phyloP scores from a whole-genome alignment of 2,113 vertebrate species.

The Galeopterus variegatus region DNA sequence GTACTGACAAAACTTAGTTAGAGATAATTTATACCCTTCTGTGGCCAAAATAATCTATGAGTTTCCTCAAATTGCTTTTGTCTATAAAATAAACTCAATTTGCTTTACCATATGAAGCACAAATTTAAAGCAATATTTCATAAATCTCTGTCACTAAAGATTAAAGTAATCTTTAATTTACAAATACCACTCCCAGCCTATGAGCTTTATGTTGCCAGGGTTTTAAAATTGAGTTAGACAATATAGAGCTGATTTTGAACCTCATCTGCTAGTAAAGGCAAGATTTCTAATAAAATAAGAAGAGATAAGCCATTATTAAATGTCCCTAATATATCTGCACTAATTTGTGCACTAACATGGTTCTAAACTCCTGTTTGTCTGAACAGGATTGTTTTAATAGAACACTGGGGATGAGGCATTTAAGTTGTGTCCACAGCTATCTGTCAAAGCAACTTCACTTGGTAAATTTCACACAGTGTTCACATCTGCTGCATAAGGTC shows the following conservation, averaged over 20 bases:
- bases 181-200: slow-evolving; percentile 82
- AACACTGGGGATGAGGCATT: background rate
- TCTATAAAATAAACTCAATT: slow-evolving; percentile 89
- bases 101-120: slow-evolving; percentile 85
- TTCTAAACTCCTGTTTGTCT: slow-evolving; percentile 55
- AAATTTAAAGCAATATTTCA: slow-evolving; percentile 88
- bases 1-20: slow-evolving; percentile 86
- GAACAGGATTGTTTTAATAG: slow-evolving; percentile 38
- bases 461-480: slow-evolving; percentile 50
- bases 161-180: slow-evolving; percentile 89
- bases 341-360: slow-evolving; percentile 10
- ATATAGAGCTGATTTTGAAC: slow-evolving; percentile 73
- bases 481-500: slow-evolving; percentile 11
- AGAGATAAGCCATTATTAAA: slow-evolving; percentile 66
- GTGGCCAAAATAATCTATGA: slow-evolving; percentile 86
- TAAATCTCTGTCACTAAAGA: slow-evolving; percentile 88
- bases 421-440: slow-evolving; percentile 18
- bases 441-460: background rate
- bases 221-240: slow-evolving; percentile 82
- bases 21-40: slow-evolving; percentile 86
- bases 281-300: slow-evolving; percentile 74
- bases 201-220: slow-evolving; percentile 78
- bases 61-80: slow-evolving; percentile 89
- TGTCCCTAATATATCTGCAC: slow-evolving; percentile 38
- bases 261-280: slow-evolving; percentile 59